Base-by-base conservation (phyloP, 2,888 invertebrate species). In the Neria commutata region DNA sequence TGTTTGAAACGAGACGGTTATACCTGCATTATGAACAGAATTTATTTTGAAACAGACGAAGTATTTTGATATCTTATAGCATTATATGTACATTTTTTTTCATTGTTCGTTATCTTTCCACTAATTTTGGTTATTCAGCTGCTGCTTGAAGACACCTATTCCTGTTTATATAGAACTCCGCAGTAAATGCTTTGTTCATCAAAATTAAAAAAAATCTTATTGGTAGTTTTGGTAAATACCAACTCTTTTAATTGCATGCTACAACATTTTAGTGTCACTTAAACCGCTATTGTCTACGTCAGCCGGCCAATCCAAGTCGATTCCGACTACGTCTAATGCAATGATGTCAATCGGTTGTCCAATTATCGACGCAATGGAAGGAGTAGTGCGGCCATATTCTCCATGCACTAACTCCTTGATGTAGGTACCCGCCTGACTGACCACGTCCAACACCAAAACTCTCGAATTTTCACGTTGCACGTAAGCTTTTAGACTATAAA, bases 321-420 rank as follows among this genome's bases (percentile, higher is more conserved):
- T 90, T 19, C 84, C 84, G 54, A 87, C 86, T 2, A 98, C 98
- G 83, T 98, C 98, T 5, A 98, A 83, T 33, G 95, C 91, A n/a
- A 95, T 83, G 68, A 99, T 92, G 80, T 98, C 98, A 5, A 92
- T 87, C 25, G 86, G 85, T 25, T 83, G 81, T 0, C 87, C 87
- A 34, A 95, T 83, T 42, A 94, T 83, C 19, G 86, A 85, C 1
- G 87, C 83, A 24, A 98, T 83, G 70, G 87, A 89, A 0, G 98
- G 98, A 10, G 76, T 79, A 0, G 96, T 95, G 67, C 98, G 85
- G 1, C 94, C 92, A 77, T 97, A 91, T 83, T 99, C 98, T 2
- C 98, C 95, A 83, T 98, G 96, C 19, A 94, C 92, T 84, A 98
- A 94, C 84, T 99, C 98, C 83, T 99, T 99, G 1, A 99, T 89